Evolutionary conservation across 2,797 vertebrate species (phyloP).

Genomic region (Sarcoramphus papa): DNA sequence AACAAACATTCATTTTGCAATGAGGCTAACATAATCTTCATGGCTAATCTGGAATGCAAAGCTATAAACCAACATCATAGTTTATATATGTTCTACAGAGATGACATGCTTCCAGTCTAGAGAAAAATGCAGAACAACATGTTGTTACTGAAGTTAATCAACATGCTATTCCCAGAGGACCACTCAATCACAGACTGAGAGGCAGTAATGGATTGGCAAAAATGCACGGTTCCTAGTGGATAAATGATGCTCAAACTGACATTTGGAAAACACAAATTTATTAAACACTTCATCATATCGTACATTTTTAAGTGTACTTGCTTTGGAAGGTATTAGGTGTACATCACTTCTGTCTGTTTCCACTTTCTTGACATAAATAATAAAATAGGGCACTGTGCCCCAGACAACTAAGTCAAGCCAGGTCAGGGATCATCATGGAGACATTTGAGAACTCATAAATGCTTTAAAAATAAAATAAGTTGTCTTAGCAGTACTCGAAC

Average conservation of each 20-base stretch:
- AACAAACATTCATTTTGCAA: neutral
- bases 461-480: neutral
- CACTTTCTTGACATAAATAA: neutral
- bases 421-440: neutral
- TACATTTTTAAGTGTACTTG: neutral
- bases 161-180: neutral
- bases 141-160: neutral
- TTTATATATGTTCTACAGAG: neutral
- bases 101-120: neutral
- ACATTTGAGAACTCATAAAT: neutral
- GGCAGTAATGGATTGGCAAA: neutral
- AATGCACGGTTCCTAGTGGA: neutral
- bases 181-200: neutral
- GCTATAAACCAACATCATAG: neutral
- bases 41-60: neutral
- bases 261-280: neutral
- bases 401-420: neutral
- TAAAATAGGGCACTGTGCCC: neutral
- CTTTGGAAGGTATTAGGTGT: neutral
- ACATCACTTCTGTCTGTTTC: neutral
- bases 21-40: neutral
- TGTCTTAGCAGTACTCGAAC: neutral
- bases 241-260: neutral
- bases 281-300: neutral
- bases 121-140: neutral